A percentile compares a stretch with the other conserved stretches of the same genome.
Conservation (phyloP, 1,140 invertebrate species). For the Psilanteris sp. region DNA sequence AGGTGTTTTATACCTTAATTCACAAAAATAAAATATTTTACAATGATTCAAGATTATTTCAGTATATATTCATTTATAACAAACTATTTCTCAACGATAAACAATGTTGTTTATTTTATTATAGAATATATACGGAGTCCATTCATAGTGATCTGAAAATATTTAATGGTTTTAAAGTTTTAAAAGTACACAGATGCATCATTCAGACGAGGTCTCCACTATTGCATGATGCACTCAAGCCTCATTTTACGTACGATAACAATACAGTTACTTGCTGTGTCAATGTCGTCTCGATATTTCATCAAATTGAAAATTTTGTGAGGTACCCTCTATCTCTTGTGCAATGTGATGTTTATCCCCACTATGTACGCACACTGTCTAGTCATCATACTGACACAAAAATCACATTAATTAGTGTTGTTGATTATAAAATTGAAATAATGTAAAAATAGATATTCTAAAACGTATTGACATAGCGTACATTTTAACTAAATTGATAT, state of each 20-base stretch:
- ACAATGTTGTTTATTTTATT: slow-evolving; percentile 65
- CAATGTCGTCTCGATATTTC: slow-evolving; percentile 73
- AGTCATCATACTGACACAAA: background rate
- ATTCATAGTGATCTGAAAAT: slow-evolving; percentile 78
- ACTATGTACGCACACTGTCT: background rate
- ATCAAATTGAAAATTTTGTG: slow-evolving; percentile 74
- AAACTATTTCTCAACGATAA: slow-evolving; percentile 5
- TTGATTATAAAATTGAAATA: background rate
- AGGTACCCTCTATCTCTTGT: slow-evolving; percentile 66
- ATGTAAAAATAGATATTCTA: too few species aligned
- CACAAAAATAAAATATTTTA: too few species aligned
- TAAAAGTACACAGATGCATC: slow-evolving; percentile 77
- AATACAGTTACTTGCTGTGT: slow-evolving; percentile 72
- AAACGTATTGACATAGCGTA: too few species aligned
- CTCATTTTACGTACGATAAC: slow-evolving; percentile 70
- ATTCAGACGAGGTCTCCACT: slow-evolving; percentile 74
- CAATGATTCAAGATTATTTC: too few species aligned
- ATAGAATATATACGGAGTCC: slow-evolving; percentile 78
- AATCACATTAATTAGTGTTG: background rate
- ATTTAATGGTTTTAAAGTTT: slow-evolving; percentile 73
- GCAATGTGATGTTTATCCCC: slow-evolving; percentile 5
- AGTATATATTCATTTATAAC: too few species aligned
- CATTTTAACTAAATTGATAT: too few species aligned
- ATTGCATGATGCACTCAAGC: slow-evolving; percentile 74
- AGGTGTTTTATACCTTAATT: too few species aligned